Conservation (phyloP, 2,797 vertebrate species). For the Anguilla obscura region DNA sequence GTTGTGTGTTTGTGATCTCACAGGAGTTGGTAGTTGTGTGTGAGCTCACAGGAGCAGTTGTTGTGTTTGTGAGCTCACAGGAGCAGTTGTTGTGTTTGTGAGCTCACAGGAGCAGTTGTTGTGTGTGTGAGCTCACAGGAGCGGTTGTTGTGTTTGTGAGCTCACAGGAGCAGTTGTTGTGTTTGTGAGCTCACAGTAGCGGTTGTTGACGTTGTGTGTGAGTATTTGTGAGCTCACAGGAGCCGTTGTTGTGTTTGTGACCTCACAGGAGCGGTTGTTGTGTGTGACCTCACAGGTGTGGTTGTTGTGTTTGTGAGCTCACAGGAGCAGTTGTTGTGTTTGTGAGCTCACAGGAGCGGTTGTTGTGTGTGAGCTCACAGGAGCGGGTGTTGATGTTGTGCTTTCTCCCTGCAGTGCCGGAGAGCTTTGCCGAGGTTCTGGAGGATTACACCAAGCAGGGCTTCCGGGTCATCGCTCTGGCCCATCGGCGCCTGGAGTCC, state of each 20-base stretch:
- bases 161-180: not conserved
- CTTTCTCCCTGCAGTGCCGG: conserved; percentile 75
- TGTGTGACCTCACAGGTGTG: not conserved
- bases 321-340: not conserved
- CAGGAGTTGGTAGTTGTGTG: too few species aligned
- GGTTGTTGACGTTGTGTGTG: not conserved
- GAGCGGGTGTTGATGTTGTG: too few species aligned
- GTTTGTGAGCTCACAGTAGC: not conserved
- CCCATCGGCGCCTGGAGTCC: conserved; percentile 90
- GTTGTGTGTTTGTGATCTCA: too few species aligned
- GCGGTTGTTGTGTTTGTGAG: not conserved
- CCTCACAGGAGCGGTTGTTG: too few species aligned
- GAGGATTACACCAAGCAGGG: conserved; percentile 94
- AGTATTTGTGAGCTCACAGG: not conserved
- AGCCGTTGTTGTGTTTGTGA: not conserved
- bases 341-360: not conserved
- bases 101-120: not conserved
- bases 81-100: not conserved
- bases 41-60: too few species aligned
- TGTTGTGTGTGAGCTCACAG: not conserved
- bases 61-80: not conserved
- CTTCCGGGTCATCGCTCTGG: conserved; percentile 94
- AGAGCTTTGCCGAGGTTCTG: conserved; percentile 83
- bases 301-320: not conserved
- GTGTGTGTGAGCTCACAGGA: not conserved